These are phyloP conservation scores for Agelastica alni DNA, from an alignment of 2,888 invertebrate species.

Conservation along the genomic window DNA sequence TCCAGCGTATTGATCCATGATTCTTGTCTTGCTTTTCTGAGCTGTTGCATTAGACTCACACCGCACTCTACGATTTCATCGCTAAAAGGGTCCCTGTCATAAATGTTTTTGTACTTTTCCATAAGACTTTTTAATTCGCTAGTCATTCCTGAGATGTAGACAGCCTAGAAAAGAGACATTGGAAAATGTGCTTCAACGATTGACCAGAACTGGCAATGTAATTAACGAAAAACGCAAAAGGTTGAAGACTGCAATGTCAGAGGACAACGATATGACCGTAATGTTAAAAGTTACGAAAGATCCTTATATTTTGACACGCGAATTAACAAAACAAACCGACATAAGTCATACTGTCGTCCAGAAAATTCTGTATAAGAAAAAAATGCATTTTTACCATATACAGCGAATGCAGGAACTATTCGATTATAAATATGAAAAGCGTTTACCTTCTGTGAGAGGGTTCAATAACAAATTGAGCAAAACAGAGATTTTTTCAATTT, in stretches of 20 bases:
- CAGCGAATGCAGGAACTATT: not conserved
- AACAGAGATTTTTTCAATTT: not conserved
- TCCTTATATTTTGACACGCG: no score
- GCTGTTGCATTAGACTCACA: no score
- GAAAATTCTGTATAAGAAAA: not conserved
- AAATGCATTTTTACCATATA: not conserved
- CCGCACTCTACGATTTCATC: no score
- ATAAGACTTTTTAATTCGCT: no score
- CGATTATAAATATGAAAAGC: not conserved
- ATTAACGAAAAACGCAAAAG: not conserved
- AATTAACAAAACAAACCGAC: no score
- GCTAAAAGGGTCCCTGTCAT: no score
- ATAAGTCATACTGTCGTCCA: no score
- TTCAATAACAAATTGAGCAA: not conserved
- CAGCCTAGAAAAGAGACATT: constrained; percentile 3
- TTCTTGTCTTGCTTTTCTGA: no score
- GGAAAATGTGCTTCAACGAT: not conserved
- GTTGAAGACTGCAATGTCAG: not conserved
- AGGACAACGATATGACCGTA: not conserved
- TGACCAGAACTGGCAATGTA: not conserved
- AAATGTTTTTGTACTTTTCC: no score
- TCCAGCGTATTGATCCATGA: no score
- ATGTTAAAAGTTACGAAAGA: no score
- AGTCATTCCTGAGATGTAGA: no score
- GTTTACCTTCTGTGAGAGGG: not conserved